Evolutionary conservation across 2,888 invertebrate species (phyloP), one percentile per base, ranked within the genome.

Genomic region (Parnassius mnemosyne): DNA sequence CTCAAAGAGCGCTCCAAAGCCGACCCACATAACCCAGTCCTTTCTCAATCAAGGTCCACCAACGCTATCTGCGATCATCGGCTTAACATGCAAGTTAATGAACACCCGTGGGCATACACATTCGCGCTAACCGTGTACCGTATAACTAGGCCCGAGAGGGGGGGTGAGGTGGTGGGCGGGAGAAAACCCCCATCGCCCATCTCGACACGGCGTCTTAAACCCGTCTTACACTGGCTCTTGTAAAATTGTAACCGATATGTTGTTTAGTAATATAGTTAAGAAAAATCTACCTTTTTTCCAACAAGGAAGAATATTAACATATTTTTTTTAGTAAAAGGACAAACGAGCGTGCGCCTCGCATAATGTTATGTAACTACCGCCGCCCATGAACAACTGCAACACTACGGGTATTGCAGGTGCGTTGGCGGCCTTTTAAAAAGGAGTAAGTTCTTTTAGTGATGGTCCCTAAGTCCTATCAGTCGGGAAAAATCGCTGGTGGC

Each of bases 71-170:
- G 71, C 78, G 76, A 80, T 85, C 83, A 81, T 85, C 81, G 81
- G 83, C 83, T 88, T 85, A 87, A 84, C 85, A 84, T 84, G 82
- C 76, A 80, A 84, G 83, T 84, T 88, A 87, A 88, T 87, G 87
- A 87, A 84, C 81, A 80, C 76, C 78, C 77, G 71, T 73, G 76
- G 79, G 81, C 79, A 78, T 80, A 82, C 79, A 85, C 79, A 81
- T 79, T 79, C 81, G 73, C 76, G 69, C 74, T 74, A 70, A 68
- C 75, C 72, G 71, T 75, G 76, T 72, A 74, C 72, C 72, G 75
- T 67, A 62, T 57, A 64, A 68, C 68, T 63, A 65, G 66, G 67
- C 63, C 69, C 68, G 64, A 65, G 66, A 66, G 72, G 69, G 65
- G 74, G 66, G 55, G 57, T 51, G 63, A 63, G 63, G 67, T 65